Evolutionary conservation across 64 coral and sea anemone species (phyloP), one percentile per base, ranked within the genome.

Genomic region (Cladopsammia gracilis): DNA sequence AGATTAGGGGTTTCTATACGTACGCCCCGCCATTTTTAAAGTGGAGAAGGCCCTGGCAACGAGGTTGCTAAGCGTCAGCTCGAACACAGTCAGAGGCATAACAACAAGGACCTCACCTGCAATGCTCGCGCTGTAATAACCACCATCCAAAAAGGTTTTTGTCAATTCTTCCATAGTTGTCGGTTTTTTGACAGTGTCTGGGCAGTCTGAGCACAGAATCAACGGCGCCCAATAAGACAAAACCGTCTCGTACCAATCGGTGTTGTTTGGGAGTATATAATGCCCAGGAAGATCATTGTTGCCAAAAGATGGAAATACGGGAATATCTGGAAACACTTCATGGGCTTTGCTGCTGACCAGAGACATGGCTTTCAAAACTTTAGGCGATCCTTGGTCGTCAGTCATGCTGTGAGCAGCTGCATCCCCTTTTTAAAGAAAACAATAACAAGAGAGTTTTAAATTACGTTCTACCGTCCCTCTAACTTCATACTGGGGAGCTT

Each of bases 261-360:
- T 71, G 50, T 89, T 92, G 11, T 76, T 83, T 62, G 94, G 97
- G 45, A 98, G 56, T 13, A 94, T 42, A 74, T 98, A 93, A 71
- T 96, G 85, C 22, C 85, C 92, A 61, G 92, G 96, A 71, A 98
- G 89, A 58, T 98, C 96, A 86, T 98, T 98, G 54, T 98, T 98
- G 14, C 97, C 97, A 95, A 98, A 10, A 0, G 77, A 23, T 46
- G 90, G 97, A 84, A 98, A 98, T 22, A 96, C 67, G 15, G 97
- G 97, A 62, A 96, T 82, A 23, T 86, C 61, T 1, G 90, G 71
- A 75, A 98, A 96, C 25, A 65, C 76, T 60, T 71, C 58, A 48
- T 58, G 67, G 6, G 90, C 56, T 12, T 82, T 69, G 45, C 89
- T 51, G 80, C 26, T 22, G 73, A 89, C 49, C 25, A 24, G 10